Base-by-base conservation (phyloP, 2,113 vertebrate genomes). In the Zeus faber region DNA sequence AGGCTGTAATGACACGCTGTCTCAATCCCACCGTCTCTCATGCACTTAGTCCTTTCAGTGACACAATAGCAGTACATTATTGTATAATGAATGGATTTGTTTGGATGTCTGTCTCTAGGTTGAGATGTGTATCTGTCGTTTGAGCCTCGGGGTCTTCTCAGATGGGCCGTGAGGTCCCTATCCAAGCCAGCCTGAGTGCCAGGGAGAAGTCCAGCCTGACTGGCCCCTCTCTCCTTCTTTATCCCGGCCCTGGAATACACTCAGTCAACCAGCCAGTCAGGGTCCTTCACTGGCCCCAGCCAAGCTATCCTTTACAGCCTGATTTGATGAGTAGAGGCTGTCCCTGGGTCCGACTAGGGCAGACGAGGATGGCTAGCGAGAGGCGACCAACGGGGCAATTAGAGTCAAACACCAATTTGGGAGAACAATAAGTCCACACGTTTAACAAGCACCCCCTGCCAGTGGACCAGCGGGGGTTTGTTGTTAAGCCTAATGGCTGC, bases 301-400 rank as follows among this genome's bases (percentile, higher is more conserved):
- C 62, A 27, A 62, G 54, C 60, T 58, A 62, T 47, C 46, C 70
- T 83, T 80, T 77, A 77, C 64, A 74, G 62, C 77, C 65, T 55
- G 37, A 31, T 56, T 44, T 43, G 57, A 79, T 70, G 65, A 73
- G 23, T 6, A 13, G 51, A 62, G 62, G 68, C 70, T 78, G 83
- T n/a, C n/a, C 33, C 33, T 37, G 39, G 74, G 70, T 84, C 73
- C 70, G 69, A 58, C 54, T 65, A 62, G 72, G 60, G 80, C 79
- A 89, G 89, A 90, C 86, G 72, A 83, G 66, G 51, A 58, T 48
- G 80, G 70, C 72, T 76, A 60, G 33, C 60, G 60, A 84, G 73
- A 76, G 76, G 83, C 78, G 81, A 81, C 85, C 88, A 88, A 88
- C 83, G 78, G 76, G 73, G 68, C 81, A 78, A 86, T 88, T 89